Evolutionary conservation across 2,113 vertebrate species (phyloP).

Genomic region (Pogona vitticeps): DNA sequence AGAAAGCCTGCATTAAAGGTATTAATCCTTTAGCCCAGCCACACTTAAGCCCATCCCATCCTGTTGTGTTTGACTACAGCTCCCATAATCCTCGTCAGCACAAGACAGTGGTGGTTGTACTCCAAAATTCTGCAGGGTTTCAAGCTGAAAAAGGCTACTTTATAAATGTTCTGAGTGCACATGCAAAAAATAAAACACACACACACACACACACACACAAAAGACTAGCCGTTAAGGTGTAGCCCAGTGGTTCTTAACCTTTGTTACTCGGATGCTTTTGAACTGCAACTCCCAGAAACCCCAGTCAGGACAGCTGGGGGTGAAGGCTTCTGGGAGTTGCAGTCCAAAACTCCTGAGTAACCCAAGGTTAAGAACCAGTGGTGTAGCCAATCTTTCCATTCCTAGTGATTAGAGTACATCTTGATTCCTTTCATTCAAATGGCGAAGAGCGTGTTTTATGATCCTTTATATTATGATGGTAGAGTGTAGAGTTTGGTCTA

Average conservation of each 20-base stretch:
- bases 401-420: neutral
- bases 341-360: no score
- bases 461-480: no score
- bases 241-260: no score
- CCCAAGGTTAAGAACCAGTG: no score
- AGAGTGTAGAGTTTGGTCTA: neutral
- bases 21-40: neutral
- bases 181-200: no score
- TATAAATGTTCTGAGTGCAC: neutral
- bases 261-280: no score
- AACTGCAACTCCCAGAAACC: no score
- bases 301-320: no score
- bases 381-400: no score
- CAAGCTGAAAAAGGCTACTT: neutral
- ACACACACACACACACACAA: no score
- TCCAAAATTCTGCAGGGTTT: neutral
- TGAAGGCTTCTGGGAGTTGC: no score
- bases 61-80: neutral
- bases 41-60: no score
- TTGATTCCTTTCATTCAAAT: neutral
- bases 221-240: neutral
- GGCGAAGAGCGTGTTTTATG: neutral
- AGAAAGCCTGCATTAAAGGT: neutral
- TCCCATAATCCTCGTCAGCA: neutral
- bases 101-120: neutral